Evolutionary conservation across 2,888 invertebrate genomes (phyloP), one percentile per base, ranked within the genome.

Genomic region (Cybosia mesomella): DNA sequence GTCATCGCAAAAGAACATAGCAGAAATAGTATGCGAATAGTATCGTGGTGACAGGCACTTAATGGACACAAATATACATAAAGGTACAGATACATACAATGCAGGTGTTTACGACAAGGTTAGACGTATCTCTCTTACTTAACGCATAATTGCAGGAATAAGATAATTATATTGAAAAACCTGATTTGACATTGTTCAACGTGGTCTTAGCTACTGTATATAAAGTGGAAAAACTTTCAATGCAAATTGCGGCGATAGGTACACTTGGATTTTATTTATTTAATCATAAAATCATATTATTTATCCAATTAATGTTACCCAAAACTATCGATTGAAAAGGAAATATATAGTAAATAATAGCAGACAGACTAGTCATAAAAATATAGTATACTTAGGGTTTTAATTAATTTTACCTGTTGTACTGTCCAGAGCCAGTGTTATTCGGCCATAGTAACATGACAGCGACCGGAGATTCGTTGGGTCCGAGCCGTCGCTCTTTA

Each of bases 401-500:
- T 9, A 9, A 63, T n/a, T 22, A 22, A 11, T 49, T 55, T 76
- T 85, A 93, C 94, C 95, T 93, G 88, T 94, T 93, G 77, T 94
- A 95, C 81, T 95, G 95, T 73, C 96, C 96, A 1, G 96, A 85
- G 61, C 85, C 95, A 67, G 95, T 95, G 83, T 95, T 95, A 85
- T 96, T 96, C 70, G 98, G 98, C 98, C 98, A 98, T 58, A 98
- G 94, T 86, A 97, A 95, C 97, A 97, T 98, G 73, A 97, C 96
- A 57, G 97, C 97, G 53, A 98, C 97, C 7, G 98, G 98, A 85
- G 97, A 97, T 89, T 98, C 98, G 79, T 96, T 96, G 54, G 97
- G 96, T 18, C 98, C 98, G 69, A 99, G 96, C 74, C 98, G 96
- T 74, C 99, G 95, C 93, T 98, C 98, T 88, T 99, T 99, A 92